Conservation (phyloP, 2,113 vertebrate genomes). For the Malurus cyaneus region DNA sequence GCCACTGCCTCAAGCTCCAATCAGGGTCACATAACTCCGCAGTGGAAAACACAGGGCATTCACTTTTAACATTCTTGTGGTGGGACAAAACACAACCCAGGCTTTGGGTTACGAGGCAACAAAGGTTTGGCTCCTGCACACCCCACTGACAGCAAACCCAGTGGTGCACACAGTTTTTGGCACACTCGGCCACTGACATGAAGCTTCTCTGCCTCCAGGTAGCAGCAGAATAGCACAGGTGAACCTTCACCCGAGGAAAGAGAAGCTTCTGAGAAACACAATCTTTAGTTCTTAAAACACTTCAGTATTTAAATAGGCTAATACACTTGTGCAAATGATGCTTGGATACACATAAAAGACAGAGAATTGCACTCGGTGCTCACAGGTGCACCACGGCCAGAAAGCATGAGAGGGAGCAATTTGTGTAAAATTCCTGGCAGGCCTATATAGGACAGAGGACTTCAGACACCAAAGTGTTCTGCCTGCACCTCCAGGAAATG, state of each 20-base stretch:
- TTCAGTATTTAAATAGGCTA: neutral
- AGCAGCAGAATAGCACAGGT: neutral
- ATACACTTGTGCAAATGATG: neutral
- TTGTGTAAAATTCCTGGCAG: neutral
- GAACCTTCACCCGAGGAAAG: neutral
- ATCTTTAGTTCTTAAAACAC: neutral
- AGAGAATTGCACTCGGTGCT: neutral
- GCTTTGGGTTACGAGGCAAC: neutral
- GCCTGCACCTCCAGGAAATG: neutral
- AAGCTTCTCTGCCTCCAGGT: neutral
- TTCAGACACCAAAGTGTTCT: neutral
- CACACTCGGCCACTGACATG: neutral
- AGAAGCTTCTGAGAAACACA: neutral
- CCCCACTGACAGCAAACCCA: neutral
- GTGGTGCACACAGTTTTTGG: neutral
- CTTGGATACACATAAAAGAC: neutral
- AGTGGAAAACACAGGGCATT: neutral
- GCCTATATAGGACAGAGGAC: neutral
- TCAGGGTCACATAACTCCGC: neutral
- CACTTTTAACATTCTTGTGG: neutral
- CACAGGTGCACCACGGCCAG: neutral
- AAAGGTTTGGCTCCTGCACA: neutral
- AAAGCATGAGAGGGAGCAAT: rapidly evolving
- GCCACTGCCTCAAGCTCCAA: neutral
- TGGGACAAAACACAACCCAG: neutral